Conservation (phyloP, 2,113 vertebrate species). For the Phaetusa simplex region DNA sequence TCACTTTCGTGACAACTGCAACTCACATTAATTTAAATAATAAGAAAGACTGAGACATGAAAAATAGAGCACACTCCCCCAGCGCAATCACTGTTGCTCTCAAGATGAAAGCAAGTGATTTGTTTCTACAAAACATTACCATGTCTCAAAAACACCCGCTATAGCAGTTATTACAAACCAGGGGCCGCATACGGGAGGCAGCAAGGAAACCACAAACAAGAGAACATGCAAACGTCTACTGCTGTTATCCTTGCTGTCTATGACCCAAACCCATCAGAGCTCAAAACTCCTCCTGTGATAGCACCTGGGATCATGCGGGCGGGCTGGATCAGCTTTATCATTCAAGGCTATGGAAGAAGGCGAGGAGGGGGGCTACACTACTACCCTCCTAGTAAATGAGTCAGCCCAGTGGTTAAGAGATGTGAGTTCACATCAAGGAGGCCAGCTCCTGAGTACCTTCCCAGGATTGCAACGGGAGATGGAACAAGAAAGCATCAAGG, state of each 20-base stretch:
- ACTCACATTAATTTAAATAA: slow-evolving; percentile 66
- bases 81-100: slow-evolving; percentile 59
- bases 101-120: slow-evolving; percentile 61
- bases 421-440: fast-evolving
- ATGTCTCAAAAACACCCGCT: slow-evolving; percentile 10
- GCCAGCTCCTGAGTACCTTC: neutral
- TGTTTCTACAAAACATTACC: slow-evolving; percentile 45
- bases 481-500: neutral
- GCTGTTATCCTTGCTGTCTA: slow-evolving; percentile 33
- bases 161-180: slow-evolving; percentile 19
- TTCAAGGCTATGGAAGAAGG: neutral
- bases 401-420: neutral
- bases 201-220: slow-evolving; percentile 1
- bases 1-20: slow-evolving; percentile 57
- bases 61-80: slow-evolving; percentile 44
- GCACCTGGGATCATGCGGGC: neutral
- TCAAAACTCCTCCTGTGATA: slow-evolving; percentile 14
- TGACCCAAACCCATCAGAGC: neutral
- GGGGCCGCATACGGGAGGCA: neutral
- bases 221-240: neutral
- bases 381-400: neutral
- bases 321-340: neutral
- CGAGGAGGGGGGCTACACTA: neutral
- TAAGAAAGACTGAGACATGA: slow-evolving; percentile 62
- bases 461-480: neutral